phyloP scores from a whole-genome alignment of 2,113 vertebrate species.

The Pithys albifrons region DNA sequence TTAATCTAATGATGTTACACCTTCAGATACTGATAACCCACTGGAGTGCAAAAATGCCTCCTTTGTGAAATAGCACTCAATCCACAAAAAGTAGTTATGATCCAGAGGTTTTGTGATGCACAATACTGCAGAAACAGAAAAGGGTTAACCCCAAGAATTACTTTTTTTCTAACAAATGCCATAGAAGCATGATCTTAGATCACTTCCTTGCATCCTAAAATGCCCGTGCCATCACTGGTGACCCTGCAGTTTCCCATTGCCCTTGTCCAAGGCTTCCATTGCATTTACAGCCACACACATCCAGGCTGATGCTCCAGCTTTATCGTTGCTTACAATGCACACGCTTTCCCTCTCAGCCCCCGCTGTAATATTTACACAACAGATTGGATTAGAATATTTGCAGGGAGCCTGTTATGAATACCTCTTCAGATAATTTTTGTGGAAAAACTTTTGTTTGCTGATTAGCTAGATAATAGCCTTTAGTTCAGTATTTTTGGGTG shows the following conservation, averaged over 20 bases:
- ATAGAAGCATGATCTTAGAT: not conserved
- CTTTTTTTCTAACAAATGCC: not conserved
- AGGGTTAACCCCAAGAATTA: not conserved
- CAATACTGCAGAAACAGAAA: not conserved
- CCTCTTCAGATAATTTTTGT: slow-evolving; percentile 23
- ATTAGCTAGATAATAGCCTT: not conserved
- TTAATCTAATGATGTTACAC: not conserved
- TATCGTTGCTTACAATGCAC: not conserved
- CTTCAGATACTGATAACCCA: not conserved
- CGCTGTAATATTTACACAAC: slow-evolving; percentile 52
- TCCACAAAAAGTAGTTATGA: not conserved
- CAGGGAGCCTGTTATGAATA: slow-evolving; percentile 18
- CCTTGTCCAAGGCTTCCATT: not conserved
- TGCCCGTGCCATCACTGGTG: not conserved
- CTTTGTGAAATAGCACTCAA: fast-evolving
- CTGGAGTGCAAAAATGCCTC: not conserved
- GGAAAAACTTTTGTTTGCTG: slow-evolving; percentile 19
- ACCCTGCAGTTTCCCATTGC: not conserved
- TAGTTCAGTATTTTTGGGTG: not conserved
- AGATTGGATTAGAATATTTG: slow-evolving; percentile 45
- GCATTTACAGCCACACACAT: fast-evolving
- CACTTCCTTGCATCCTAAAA: not conserved
- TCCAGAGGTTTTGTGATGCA: not conserved
- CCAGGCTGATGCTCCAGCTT: fast-evolving
- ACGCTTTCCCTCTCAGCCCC: not conserved